Percentiles rank a stretch among this genome's conserved stretches.
Conservation (phyloP, 1,140 invertebrate genomes). For the Drosophila orena region DNA sequence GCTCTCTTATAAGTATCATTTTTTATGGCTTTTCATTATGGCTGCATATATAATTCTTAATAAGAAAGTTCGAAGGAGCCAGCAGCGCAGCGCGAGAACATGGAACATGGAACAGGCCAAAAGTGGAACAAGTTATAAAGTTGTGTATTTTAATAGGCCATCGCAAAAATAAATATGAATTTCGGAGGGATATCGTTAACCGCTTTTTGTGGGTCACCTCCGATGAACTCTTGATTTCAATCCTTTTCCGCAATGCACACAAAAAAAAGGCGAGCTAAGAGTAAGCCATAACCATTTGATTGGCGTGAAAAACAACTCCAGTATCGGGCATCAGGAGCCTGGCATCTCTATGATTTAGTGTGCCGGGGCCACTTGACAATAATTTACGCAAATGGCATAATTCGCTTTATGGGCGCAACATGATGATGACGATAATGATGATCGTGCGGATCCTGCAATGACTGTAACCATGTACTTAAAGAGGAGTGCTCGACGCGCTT, state of each 20-base stretch:
- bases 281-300: constrained; percentile 51
- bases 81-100: constrained; percentile 1
- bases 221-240: constrained; percentile 64
- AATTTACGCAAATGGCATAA: constrained; percentile 82
- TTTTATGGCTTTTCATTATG: constrained; percentile 80
- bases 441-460: constrained; percentile 60
- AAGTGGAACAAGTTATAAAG: constrained; percentile 74
- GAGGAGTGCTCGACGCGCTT: constrained; percentile 79
- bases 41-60: constrained; percentile 74
- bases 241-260: neutral
- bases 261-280: neutral
- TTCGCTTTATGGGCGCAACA: constrained; percentile 69
- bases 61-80: constrained; percentile 60
- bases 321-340: constrained; percentile 47
- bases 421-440: constrained; percentile 56
- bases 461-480: constrained; percentile 75
- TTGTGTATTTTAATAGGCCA: constrained; percentile 77
- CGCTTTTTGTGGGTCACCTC: constrained; percentile 58
- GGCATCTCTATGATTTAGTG: constrained; percentile 74
- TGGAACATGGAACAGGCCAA: constrained; percentile 8
- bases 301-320: constrained; percentile 66
- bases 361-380: constrained; percentile 73
- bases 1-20: constrained; percentile 72
- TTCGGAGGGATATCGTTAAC: constrained; percentile 12
- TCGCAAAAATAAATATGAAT: constrained; percentile 60